A percentile compares a stretch with the other conserved stretches of the same genome.
phyloP scores from a whole-genome alignment of 2,888 invertebrate species.

The Onchidella celtica region DNA sequence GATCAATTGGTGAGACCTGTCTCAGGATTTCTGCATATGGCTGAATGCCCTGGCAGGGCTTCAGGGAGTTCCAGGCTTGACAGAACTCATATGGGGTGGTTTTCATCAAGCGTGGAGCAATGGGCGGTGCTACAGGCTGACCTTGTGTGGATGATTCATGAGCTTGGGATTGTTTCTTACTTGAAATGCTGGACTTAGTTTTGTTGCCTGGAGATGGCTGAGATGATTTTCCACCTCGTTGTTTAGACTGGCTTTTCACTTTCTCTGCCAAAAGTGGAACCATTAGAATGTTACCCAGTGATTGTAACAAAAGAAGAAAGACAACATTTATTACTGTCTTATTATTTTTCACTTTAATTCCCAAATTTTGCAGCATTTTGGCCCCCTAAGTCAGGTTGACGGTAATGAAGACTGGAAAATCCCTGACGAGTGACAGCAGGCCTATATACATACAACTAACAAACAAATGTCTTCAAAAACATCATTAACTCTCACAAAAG shows the following conservation, averaged over 20 bases:
- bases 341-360: too few relatives aligned
- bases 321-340: too few relatives aligned
- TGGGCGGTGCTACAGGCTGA: conserved; percentile 59
- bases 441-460: too few relatives aligned
- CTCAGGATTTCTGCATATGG: conserved; percentile 73
- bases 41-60: conserved; percentile 63
- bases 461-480: too few relatives aligned
- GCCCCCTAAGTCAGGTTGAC: too few relatives aligned
- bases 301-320: too few relatives aligned
- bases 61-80: conserved; percentile 77
- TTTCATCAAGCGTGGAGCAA: conserved; percentile 63
- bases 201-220: conserved; percentile 20
- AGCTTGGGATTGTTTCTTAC: conserved; percentile 10
- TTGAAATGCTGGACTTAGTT: conserved; percentile 15
- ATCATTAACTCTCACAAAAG: too few relatives aligned
- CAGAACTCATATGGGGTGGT: conserved; percentile 78
- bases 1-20: conserved; percentile 71
- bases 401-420: too few relatives aligned
- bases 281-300: too few relatives aligned
- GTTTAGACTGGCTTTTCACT: conserved; percentile 30
- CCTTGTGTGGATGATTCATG: conserved; percentile 48
- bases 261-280: conserved; percentile 27
- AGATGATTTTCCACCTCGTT: conserved; percentile 22
- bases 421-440: too few relatives aligned
- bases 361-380: too few relatives aligned